Evolutionary conservation across 2,113 vertebrate species (phyloP).

Genomic region (Sinocyclocheilus anshuiensis): DNA sequence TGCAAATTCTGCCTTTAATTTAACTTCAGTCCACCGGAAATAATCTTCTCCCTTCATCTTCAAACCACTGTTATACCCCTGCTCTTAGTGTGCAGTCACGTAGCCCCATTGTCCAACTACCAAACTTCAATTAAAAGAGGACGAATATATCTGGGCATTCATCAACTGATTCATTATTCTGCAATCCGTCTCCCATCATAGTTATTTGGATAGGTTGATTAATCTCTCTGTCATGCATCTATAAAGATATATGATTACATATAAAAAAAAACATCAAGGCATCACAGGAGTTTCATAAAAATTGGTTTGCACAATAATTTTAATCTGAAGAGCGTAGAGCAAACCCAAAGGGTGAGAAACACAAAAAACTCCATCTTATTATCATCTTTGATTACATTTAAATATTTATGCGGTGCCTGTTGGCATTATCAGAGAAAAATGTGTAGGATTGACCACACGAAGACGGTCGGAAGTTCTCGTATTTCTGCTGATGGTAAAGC

Average conservation of each 20-base stretch:
- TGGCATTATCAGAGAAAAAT: background rate
- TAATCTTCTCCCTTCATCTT: slow-evolving; percentile 51
- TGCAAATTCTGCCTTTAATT: slow-evolving; percentile 64
- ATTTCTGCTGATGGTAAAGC: slow-evolving; percentile 11
- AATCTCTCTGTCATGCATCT: slow-evolving; percentile 73
- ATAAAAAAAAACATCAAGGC: slow-evolving; percentile 21
- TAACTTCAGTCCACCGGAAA: slow-evolving; percentile 57
- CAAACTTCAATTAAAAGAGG: slow-evolving; percentile 58
- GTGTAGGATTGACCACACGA: background rate
- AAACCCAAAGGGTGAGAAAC: background rate
- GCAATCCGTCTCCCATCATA: slow-evolving; percentile 63
- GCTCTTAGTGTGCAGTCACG: slow-evolving; percentile 45
- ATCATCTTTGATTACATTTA: slow-evolving; percentile 7
- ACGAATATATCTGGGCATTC: slow-evolving; percentile 69
- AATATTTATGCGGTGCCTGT: background rate
- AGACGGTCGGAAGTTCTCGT: background rate
- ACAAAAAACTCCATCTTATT: too few relatives aligned
- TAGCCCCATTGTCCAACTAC: slow-evolving; percentile 48
- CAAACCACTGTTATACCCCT: slow-evolving; percentile 39
- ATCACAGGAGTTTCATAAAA: slow-evolving; percentile 19
- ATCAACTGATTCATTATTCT: slow-evolving; percentile 74
- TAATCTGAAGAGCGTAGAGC: background rate
- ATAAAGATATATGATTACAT: slow-evolving; percentile 74
- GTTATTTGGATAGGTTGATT: slow-evolving; percentile 70
- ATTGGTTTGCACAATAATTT: background rate